Evolutionary conservation across 2,797 vertebrate genomes (phyloP).

Genomic region (Merluccius polli): DNA sequence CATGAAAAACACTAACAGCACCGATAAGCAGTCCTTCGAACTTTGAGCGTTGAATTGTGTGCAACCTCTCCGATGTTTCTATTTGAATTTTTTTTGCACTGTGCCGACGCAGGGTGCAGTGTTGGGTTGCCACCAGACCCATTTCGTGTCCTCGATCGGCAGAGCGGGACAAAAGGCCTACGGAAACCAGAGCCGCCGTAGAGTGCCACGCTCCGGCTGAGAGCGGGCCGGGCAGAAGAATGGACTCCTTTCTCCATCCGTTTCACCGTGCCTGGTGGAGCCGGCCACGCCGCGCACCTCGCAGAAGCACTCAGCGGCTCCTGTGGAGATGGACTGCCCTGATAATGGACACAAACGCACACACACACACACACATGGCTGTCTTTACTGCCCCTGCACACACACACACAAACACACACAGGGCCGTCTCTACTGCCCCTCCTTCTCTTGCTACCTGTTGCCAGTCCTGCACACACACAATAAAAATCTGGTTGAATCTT

Average conservation of each 20-base stretch:
- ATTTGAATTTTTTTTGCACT: background rate
- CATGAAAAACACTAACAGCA: no score
- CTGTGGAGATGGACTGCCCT: slow-evolving; percentile 57
- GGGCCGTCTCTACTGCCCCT: background rate
- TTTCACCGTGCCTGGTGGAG: slow-evolving; percentile 18
- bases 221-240: slow-evolving; percentile 60
- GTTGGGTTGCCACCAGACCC: slow-evolving; percentile 71
- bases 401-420: background rate
- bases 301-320: slow-evolving; percentile 64
- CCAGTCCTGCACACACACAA: background rate
- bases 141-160: slow-evolving; percentile 68
- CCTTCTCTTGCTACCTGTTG: background rate
- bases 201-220: slow-evolving; percentile 56
- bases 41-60: background rate
- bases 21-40: no score
- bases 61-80: background rate
- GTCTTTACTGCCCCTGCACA: no score
- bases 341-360: slow-evolving; percentile 58
- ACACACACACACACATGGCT: background rate
- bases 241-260: slow-evolving; percentile 63
- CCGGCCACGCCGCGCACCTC: slow-evolving; percentile 65
- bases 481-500: no score
- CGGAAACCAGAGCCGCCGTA: slow-evolving; percentile 70
- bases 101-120: slow-evolving; percentile 55
- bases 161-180: slow-evolving; percentile 66